Conservation (phyloP, 1,140 invertebrate species). For the Leucophenga varia region DNA sequence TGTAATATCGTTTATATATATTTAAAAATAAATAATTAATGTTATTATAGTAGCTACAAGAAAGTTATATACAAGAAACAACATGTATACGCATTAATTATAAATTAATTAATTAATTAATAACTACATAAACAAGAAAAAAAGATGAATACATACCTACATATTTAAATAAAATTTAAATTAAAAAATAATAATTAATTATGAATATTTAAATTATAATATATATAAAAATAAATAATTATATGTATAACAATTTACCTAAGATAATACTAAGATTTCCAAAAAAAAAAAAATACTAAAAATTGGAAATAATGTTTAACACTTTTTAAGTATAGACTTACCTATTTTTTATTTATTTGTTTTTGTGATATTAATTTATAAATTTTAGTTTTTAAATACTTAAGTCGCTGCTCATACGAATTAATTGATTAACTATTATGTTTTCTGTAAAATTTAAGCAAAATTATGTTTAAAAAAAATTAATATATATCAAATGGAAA, state of each 20-base stretch:
- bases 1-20: too few relatives aligned
- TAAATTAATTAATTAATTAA: constrained; percentile 25
- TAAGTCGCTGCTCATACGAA: too few relatives aligned
- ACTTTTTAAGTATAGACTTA: too few relatives aligned
- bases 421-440: too few relatives aligned
- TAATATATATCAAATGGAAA: too few relatives aligned
- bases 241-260: constrained; percentile 1
- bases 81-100: constrained; percentile 42
- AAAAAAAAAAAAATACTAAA: constrained; percentile 23
- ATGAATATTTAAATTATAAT: neutral
- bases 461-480: too few relatives aligned
- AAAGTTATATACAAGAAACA: constrained; percentile 18
- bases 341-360: neutral
- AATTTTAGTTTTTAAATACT: neutral
- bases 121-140: too few relatives aligned
- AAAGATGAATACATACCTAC: constrained; percentile 21
- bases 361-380: constrained; percentile 2
- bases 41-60: too few relatives aligned
- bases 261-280: too few relatives aligned
- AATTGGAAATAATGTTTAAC: constrained; percentile 5
- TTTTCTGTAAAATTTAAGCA: too few relatives aligned
- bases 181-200: constrained; percentile 1
- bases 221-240: neutral
- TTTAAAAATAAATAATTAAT: too few relatives aligned
- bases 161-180: neutral